A percentile compares a stretch with the other conserved stretches of the same genome.
These are phyloP conservation scores for Ptiloglossa arizonensis DNA, from an alignment of 1,140 invertebrate genomes.

Conservation along the genomic window DNA sequence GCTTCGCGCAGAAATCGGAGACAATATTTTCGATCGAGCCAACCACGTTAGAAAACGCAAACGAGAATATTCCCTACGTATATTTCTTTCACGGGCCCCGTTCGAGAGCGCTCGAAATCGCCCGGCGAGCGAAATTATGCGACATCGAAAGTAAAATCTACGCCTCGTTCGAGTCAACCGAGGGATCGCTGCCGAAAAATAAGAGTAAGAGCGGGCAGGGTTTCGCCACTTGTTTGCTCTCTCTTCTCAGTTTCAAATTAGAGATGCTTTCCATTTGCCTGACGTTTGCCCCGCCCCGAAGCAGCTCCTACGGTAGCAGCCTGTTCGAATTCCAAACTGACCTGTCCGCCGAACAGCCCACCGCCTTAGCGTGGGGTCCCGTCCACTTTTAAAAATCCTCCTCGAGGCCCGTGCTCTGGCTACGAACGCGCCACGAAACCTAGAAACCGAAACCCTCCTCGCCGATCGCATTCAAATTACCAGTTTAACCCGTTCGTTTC, in stretches of 20 bases:
- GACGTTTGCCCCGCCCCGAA: slow-evolving; percentile 74
- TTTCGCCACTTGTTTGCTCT: slow-evolving; percentile 71
- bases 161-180: background rate
- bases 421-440: background rate
- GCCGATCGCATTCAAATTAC: background rate
- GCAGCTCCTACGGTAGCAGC: slow-evolving; percentile 75
- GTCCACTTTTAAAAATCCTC: slow-evolving; percentile 30
- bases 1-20: no score
- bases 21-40: no score
- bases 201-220: slow-evolving; percentile 29
- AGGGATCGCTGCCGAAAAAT: slow-evolving; percentile 20
- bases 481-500: no score
- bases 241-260: slow-evolving; percentile 77
- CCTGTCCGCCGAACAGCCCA: slow-evolving; percentile 60
- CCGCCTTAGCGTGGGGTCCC: slow-evolving; percentile 41
- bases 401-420: background rate
- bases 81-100: background rate
- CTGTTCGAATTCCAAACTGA: slow-evolving; percentile 72
- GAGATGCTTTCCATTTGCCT: slow-evolving; percentile 77
- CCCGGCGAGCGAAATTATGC: background rate
- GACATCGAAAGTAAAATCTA: background rate
- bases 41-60: no score
- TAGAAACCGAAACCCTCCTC: background rate
- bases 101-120: background rate
- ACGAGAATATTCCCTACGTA: no score